phyloP scores from a whole-genome alignment of 1,140 invertebrate species.

The Drosophila nebulosa region DNA sequence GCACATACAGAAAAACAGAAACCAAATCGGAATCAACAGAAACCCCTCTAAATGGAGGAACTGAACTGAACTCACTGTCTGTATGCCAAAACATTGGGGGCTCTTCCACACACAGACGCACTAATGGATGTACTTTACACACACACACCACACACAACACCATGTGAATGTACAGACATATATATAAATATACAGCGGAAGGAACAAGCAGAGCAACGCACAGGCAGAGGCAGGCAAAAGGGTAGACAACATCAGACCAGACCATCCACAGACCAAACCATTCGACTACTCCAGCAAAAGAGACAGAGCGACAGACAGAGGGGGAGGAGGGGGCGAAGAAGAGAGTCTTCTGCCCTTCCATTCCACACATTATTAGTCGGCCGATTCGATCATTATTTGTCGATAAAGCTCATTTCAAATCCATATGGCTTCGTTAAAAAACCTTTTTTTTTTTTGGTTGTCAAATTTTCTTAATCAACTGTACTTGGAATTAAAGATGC shows the following conservation, averaged over 20 bases:
- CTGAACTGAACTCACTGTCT: neutral
- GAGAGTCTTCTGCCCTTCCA: neutral
- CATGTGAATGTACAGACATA: neutral
- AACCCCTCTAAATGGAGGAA: constrained; percentile 1
- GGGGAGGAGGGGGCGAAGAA: too few species aligned
- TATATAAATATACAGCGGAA: neutral
- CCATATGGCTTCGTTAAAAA: neutral
- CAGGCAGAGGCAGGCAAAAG: neutral
- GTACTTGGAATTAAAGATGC: too few species aligned
- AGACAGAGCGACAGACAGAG: neutral
- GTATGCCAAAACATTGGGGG: constrained; percentile 1
- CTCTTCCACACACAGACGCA: constrained; percentile 1
- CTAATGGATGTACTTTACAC: neutral
- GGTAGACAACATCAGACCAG: neutral
- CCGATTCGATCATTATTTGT: neutral
- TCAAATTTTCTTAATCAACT: neutral
- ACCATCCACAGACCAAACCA: neutral
- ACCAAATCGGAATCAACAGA: constrained; percentile 1
- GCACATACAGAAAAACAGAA: neutral
- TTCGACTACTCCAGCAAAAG: neutral
- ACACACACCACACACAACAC: neutral
- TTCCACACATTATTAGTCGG: too few species aligned
- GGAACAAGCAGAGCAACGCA: neutral
- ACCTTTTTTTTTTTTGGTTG: neutral
- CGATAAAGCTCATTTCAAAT: neutral